Percentiles rank a stretch among this genome's conserved stretches.
These are phyloP conservation scores for Ormyrus nitidulus DNA, from an alignment of 2,888 invertebrate species.

Conservation along the genomic window DNA sequence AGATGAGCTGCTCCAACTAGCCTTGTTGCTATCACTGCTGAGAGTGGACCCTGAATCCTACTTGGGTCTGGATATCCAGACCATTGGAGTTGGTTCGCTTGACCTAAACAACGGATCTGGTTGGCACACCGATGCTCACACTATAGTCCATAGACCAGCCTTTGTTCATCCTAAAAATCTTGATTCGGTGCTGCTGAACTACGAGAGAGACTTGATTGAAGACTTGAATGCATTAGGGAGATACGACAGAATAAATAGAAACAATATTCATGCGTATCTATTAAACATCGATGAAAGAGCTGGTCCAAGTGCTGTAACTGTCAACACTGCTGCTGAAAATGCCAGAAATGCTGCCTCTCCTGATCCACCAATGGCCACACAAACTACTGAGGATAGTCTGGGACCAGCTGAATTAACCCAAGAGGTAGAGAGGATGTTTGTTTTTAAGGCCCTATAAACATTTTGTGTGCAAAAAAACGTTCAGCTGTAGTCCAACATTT, in stretches of 20 bases:
- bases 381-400: conserved; percentile 60
- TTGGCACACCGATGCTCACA: conserved; percentile 80
- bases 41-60: conserved; percentile 86
- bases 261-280: conserved; percentile 80
- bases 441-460: conserved; percentile 1
- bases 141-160: conserved; percentile 78
- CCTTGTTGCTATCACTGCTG: conserved; percentile 87
- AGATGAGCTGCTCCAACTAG: conserved; percentile 88
- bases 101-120: conserved; percentile 83
- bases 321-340: conserved; percentile 59
- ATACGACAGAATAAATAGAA: conserved; percentile 78
- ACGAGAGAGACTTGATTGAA: conserved; percentile 84
- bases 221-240: conserved; percentile 84
- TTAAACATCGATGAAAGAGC: conserved; percentile 78
- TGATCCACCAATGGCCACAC: conserved; percentile 62
- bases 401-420: conserved; percentile 73
- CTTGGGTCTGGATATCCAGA: conserved; percentile 79
- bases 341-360: conserved; percentile 64
- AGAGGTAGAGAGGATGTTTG: conserved; percentile 71
- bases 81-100: conserved; percentile 75
- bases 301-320: conserved; percentile 63
- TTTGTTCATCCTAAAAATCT: conserved; percentile 84
- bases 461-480: conserved; percentile 30
- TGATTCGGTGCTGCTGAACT: conserved; percentile 83
- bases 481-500: conserved; percentile 3